phyloP scores from a whole-genome alignment of 2,888 invertebrate species.

The Deilephila porcellus region DNA sequence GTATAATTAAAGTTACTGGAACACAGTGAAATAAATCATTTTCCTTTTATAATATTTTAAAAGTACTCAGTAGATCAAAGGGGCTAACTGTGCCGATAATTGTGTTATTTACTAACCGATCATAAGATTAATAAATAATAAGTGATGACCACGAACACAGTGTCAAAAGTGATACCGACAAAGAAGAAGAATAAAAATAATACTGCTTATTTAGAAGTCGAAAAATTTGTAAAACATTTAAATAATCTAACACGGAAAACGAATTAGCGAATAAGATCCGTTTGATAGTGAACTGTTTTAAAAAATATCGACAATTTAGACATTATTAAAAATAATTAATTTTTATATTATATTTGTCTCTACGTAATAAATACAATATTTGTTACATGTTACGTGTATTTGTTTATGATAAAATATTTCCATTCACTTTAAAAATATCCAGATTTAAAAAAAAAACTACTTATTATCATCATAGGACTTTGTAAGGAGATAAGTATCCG shows the following conservation, averaged over 20 bases:
- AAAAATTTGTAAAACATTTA: neutral
- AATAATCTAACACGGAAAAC: conserved; percentile 19
- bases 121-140: too few species aligned
- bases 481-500: neutral
- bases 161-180: too few species aligned
- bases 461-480: neutral
- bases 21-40: neutral
- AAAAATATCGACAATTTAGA: neutral
- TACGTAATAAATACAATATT: neutral
- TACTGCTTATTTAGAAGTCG: neutral
- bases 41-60: neutral
- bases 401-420: neutral
- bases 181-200: neutral
- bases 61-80: too few species aligned
- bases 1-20: too few species aligned
- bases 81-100: neutral
- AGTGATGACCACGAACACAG: too few species aligned
- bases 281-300: conserved; percentile 1
- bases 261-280: conserved; percentile 6
- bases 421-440: neutral
- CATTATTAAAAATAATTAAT: neutral
- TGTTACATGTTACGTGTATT: too few species aligned
- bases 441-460: neutral
- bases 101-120: neutral
- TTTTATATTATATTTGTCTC: neutral